Conservation (phyloP, 2,888 invertebrate species). For the Himalopsyche anomala region DNA sequence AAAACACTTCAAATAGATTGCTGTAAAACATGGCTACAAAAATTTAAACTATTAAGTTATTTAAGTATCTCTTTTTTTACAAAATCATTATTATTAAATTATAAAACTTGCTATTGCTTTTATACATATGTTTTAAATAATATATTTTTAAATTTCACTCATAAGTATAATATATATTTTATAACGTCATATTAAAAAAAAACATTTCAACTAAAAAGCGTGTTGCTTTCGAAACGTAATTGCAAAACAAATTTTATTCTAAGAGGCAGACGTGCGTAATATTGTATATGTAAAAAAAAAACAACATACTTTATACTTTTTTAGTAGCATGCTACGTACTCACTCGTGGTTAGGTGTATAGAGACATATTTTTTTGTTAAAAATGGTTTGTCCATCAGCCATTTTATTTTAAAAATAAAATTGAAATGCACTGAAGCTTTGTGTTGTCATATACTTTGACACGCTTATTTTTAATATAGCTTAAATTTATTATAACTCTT, state of each 20-base stretch:
- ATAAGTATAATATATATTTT: background rate
- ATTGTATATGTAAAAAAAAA: background rate
- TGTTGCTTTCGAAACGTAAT: slow-evolving; percentile 28
- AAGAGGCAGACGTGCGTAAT: slow-evolving; percentile 12
- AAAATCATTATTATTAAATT: no score
- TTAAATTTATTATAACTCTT: no score
- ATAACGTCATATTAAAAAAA: background rate
- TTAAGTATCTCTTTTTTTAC: no score
- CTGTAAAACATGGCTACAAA: no score
- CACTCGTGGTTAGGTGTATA: slow-evolving; percentile 24
- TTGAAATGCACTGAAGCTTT: no score
- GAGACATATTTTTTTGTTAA: background rate
- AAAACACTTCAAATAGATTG: no score
- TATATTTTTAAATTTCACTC: background rate
- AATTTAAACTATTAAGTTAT: no score
- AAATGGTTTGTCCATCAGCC: background rate
- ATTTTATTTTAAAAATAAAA: background rate
- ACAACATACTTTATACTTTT: slow-evolving; percentile 23
- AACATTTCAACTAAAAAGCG: slow-evolving; percentile 12
- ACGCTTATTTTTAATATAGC: no score
- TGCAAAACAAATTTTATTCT: slow-evolving; percentile 23
- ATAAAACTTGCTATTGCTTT: no score
- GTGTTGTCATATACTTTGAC: no score
- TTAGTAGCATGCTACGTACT: slow-evolving; percentile 6
- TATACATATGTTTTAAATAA: no score